Evolutionary conservation across 2,113 vertebrate genomes (phyloP), one percentile per base, ranked within the genome.

Genomic region (Sula dactylatra): DNA sequence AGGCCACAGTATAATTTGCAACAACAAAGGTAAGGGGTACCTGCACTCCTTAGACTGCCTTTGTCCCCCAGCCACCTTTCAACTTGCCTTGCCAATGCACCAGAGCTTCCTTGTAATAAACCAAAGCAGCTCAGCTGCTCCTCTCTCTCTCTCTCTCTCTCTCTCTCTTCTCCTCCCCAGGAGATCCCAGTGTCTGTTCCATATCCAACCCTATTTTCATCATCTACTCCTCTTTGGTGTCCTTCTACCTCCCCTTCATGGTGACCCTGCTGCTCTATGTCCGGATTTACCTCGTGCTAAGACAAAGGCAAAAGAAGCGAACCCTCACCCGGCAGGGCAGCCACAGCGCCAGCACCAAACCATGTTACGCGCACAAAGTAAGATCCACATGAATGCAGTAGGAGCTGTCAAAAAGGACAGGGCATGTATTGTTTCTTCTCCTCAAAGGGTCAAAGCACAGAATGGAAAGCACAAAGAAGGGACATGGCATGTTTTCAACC

Each of bases 161-260:
- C 24, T 93, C 58, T 94, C 62, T 73, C 55, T 65, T 93, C 80
- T 88, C 92, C 79, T 96, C 21, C 54, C 72, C 98, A 99, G 99
- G 98, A 47, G 98, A 99, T 94, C 99, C 99, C 54, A 97, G 96
- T 87, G 97, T 99, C 96, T 99, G 99, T 98, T 99, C 99, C 91
- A 99, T 99, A 98, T 99, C 99, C 96, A 99, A 99, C 96, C 99
- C 99, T 6, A 98, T 98, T 86, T 99, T 99, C 97, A 97, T 99
- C 88, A 98, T 99, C 97, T 99, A 99, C 97, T 99, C 99, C 65
- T 99, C 99, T 31, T 98, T 99, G 95, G 99, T 99, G 92, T 99
- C 99, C 92, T 99, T 99, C 98, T 99, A 99, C 95, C 96, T 99
- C 97, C 99, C 99, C 29, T 99, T 99, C 72, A 84, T 98, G 73